Conservation (phyloP, 2,113 vertebrate genomes). For the Ciconia boyciana region DNA sequence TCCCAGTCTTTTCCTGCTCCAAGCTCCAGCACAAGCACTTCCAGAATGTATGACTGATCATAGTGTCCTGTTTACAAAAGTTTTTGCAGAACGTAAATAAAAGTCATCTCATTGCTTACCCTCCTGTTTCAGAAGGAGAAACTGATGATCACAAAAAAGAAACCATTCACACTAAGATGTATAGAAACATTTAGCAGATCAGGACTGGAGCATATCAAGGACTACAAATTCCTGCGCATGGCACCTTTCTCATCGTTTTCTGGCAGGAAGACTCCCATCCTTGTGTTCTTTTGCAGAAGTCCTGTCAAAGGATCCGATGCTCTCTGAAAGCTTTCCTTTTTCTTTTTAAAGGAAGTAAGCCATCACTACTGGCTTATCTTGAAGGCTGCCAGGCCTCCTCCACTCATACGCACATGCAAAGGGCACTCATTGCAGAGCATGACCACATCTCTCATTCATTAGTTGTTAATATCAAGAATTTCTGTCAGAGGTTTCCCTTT, state of each 20-base stretch:
- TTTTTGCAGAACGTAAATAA: not conserved
- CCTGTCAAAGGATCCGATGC: not conserved
- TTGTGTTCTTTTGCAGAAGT: not conserved
- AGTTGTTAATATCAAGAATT: conserved; percentile 35
- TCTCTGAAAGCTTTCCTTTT: not conserved
- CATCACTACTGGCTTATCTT: rapidly evolving
- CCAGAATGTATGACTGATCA: not conserved
- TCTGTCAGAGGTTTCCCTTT: conserved; percentile 57
- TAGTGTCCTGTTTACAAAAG: not conserved
- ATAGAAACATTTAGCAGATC: not conserved
- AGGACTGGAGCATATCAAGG: not conserved
- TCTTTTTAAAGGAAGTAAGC: not conserved
- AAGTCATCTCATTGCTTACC: not conserved
- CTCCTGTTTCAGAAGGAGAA: not conserved
- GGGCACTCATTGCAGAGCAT: not conserved
- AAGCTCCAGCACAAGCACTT: not conserved
- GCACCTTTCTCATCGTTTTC: not conserved
- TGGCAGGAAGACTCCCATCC: not conserved
- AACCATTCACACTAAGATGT: not conserved
- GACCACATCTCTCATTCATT: not conserved
- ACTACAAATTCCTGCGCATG: rapidly evolving
- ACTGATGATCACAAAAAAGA: not conserved
- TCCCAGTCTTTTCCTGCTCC: not conserved
- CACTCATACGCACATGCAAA: rapidly evolving
- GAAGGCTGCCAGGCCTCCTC: not conserved